These are phyloP conservation scores for Heteractis magnifica DNA, from an alignment of 92 coral and sea anemone genomes.

Conservation along the genomic window DNA sequence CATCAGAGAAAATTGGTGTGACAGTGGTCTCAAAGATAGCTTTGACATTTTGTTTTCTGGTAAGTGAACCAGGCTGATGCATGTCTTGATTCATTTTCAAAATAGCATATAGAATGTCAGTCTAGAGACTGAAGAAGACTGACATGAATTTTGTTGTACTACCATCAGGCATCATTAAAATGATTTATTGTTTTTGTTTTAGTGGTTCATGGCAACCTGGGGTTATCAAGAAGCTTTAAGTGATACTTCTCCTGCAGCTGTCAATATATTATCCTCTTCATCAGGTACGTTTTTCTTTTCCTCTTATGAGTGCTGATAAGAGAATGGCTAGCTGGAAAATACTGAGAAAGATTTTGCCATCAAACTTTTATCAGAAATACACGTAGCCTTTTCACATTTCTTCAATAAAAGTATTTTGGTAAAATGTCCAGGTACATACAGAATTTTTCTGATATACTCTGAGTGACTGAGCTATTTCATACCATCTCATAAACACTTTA, in stretches of 20 bases:
- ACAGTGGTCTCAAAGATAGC: conserved; percentile 68
- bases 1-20: conserved; percentile 52
- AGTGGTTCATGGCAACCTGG: conserved; percentile 93
- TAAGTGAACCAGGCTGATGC: conserved; percentile 23
- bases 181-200: background rate
- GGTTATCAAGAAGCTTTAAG: conserved; percentile 88
- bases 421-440: no score
- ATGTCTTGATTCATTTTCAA: background rate
- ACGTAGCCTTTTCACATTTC: no score
- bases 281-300: conserved; percentile 54
- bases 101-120: no score
- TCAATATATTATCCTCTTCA: conserved; percentile 89
- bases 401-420: no score
- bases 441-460: no score
- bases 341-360: no score
- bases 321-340: background rate
- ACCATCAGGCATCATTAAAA: background rate
- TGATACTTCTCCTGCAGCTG: conserved; percentile 92
- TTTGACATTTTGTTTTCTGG: conserved; percentile 86
- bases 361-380: no score
- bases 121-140: no score
- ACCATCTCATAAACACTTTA: no score
- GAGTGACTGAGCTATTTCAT: no score
- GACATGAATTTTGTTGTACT: background rate
- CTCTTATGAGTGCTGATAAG: background rate